Conservation (phyloP, 2,888 invertebrate genomes). For the Coelogynopora nodosa region DNA sequence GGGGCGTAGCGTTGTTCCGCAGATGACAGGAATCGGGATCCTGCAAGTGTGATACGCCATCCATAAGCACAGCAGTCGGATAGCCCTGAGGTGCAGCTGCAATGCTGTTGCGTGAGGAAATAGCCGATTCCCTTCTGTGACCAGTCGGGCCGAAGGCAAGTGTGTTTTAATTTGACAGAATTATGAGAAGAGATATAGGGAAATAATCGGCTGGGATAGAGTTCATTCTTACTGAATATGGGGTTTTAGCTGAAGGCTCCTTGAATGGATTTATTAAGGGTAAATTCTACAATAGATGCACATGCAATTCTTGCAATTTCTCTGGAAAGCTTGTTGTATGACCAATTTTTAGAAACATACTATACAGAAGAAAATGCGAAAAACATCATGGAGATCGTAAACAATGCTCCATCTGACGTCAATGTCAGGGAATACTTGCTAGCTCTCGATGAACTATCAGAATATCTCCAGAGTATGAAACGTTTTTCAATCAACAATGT, state of each 20-base stretch:
- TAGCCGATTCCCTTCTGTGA: constrained; percentile 9
- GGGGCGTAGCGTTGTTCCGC: constrained; percentile 21
- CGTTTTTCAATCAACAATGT: not conserved
- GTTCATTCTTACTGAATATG: not conserved
- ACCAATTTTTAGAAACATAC: not conserved
- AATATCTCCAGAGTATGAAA: not conserved
- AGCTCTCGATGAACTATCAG: not conserved
- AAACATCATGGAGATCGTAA: not conserved
- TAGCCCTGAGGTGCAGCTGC: not conserved
- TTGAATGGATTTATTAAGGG: too few relatives aligned
- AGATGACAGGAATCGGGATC: constrained; percentile 7
- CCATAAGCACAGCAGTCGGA: constrained; percentile 26
- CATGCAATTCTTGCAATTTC: not conserved
- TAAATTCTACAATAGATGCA: constrained; percentile 15
- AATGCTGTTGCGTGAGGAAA: constrained; percentile 11
- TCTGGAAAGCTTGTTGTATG: constrained; percentile 18
- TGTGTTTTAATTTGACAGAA: too few relatives aligned
- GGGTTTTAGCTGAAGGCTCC: not conserved
- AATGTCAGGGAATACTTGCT: not conserved
- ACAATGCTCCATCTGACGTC: not conserved
- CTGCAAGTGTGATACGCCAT: constrained; percentile 19
- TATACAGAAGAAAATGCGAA: not conserved
- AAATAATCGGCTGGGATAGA: not conserved
- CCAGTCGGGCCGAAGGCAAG: constrained; percentile 30
- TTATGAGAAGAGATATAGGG: too few relatives aligned